Percentiles rank a stretch among this genome's conserved stretches.
Conservation (phyloP, 2,797 vertebrate genomes). For the Zenarchopterus dispar region DNA sequence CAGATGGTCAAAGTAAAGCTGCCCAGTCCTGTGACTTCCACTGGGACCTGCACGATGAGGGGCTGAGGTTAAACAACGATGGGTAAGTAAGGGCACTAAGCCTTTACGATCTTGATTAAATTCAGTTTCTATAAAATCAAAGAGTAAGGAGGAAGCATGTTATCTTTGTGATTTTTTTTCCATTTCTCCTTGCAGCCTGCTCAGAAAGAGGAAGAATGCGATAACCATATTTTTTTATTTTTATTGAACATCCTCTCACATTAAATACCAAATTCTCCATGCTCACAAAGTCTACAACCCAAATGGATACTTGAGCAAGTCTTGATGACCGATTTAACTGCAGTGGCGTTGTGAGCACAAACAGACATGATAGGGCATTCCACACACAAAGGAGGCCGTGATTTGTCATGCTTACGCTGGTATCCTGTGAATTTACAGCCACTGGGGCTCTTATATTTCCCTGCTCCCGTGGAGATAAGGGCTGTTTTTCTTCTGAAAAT, state of each 20-base stretch:
- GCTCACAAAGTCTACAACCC: slow-evolving; percentile 34
- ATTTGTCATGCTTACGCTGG: slow-evolving; percentile 42
- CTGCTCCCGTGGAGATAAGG: slow-evolving; percentile 69
- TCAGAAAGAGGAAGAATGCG: slow-evolving; percentile 29
- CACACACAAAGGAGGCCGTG: slow-evolving; percentile 34
- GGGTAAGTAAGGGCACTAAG: background rate
- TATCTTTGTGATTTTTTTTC: slow-evolving; percentile 23
- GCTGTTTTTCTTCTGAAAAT: slow-evolving; percentile 75
- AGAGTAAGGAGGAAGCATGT: slow-evolving; percentile 8
- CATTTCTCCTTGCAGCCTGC: slow-evolving; percentile 27
- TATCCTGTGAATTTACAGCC: slow-evolving; percentile 70
- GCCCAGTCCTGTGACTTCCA: slow-evolving; percentile 43
- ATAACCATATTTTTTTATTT: background rate
- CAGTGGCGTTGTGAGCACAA: slow-evolving; percentile 11
- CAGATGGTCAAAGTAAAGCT: slow-evolving; percentile 72
- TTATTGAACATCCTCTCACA: slow-evolving; percentile 41
- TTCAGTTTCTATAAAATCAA: slow-evolving; percentile 2
- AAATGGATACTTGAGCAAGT: slow-evolving; percentile 51
- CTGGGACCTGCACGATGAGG: slow-evolving; percentile 32
- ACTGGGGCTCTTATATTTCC: slow-evolving; percentile 39
- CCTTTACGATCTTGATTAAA: slow-evolving; percentile 11
- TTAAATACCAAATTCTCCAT: slow-evolving; percentile 28
- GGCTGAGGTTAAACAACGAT: slow-evolving; percentile 17
- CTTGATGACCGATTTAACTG: slow-evolving; percentile 26
- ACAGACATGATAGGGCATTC: slow-evolving; percentile 11